A percentile compares a stretch with the other conserved stretches of the same genome.
phyloP scores from a whole-genome alignment of 2,113 vertebrate genomes.

The Elephantulus edwardii region DNA sequence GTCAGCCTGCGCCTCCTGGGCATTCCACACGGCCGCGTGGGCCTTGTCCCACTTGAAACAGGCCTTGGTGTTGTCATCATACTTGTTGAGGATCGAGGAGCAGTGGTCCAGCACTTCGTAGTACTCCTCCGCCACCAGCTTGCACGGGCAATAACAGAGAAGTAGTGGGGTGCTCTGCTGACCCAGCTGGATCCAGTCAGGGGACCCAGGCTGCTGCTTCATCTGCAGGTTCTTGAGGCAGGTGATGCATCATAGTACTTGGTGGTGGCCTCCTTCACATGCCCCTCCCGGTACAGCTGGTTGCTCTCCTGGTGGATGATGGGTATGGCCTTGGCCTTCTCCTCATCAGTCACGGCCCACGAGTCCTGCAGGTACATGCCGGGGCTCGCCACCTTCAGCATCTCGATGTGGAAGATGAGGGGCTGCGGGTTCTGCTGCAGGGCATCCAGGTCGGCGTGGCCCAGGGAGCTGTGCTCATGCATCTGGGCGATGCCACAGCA shows the following conservation, averaged over 20 bases:
- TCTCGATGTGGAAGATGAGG: constrained; percentile 91
- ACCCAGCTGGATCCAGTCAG: constrained; percentile 91
- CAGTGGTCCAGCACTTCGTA: constrained; percentile 98
- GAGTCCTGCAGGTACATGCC: constrained; percentile 94
- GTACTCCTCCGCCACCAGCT: constrained; percentile 90
- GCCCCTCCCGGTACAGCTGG: constrained; percentile 88
- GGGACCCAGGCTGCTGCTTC: constrained; percentile 96
- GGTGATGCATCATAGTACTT: constrained; percentile 96
- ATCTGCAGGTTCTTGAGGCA: constrained; percentile 98
- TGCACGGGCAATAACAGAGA: constrained; percentile 97
- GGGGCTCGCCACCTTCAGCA: constrained; percentile 92
- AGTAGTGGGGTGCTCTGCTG: constrained; percentile 93
- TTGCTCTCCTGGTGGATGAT: constrained; percentile 96
- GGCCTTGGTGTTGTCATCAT: constrained; percentile 96
- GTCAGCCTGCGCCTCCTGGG: constrained; percentile 90
- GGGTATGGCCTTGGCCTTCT: constrained; percentile 91
- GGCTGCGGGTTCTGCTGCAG: constrained; percentile 93
- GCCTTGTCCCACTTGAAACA: constrained; percentile 96
- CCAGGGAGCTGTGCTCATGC: constrained; percentile 93
- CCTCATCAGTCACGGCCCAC: constrained; percentile 97
- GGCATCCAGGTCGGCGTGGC: constrained; percentile 91
- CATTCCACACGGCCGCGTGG: constrained; percentile 94
- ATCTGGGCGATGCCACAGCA: constrained; percentile 96
- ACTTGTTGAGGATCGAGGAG: constrained; percentile 94
- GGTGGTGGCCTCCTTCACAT: constrained; percentile 87